phyloP scores from a whole-genome alignment of 2,113 vertebrate species.

The Sterna hirundo region DNA sequence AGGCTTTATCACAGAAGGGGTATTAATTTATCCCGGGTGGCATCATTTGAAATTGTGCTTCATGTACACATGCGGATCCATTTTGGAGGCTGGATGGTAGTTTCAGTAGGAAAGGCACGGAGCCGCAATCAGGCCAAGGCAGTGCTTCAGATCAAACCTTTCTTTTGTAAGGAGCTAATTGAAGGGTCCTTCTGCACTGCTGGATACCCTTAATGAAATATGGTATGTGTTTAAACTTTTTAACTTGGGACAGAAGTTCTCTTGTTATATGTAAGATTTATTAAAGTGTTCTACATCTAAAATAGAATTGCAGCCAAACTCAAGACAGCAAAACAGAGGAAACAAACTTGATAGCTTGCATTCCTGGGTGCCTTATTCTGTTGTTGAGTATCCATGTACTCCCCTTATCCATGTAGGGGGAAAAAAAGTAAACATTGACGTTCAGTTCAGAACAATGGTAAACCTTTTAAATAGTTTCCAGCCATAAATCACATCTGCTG shows the following conservation, averaged over 20 bases:
- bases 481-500: not conserved
- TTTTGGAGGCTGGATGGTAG: not conserved
- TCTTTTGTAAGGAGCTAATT: not conserved
- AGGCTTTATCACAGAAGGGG: not conserved
- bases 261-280: not conserved
- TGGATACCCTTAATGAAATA: not conserved
- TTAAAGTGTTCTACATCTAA: not conserved
- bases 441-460: not conserved
- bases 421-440: not conserved
- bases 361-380: not conserved
- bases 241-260: not conserved
- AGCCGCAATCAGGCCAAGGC: not conserved
- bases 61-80: accelerated
- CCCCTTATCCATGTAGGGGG: not conserved
- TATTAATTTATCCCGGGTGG: not conserved
- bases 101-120: not conserved
- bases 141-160: not conserved
- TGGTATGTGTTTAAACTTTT: accelerated
- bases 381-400: not conserved
- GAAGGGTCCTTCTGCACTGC: not conserved
- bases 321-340: not conserved
- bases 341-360: not conserved
- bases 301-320: not conserved
- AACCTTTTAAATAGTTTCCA: not conserved
- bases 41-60: not conserved